These are phyloP conservation scores for Calcarius ornatus DNA, from an alignment of 2,113 vertebrate species.

Conservation along the genomic window DNA sequence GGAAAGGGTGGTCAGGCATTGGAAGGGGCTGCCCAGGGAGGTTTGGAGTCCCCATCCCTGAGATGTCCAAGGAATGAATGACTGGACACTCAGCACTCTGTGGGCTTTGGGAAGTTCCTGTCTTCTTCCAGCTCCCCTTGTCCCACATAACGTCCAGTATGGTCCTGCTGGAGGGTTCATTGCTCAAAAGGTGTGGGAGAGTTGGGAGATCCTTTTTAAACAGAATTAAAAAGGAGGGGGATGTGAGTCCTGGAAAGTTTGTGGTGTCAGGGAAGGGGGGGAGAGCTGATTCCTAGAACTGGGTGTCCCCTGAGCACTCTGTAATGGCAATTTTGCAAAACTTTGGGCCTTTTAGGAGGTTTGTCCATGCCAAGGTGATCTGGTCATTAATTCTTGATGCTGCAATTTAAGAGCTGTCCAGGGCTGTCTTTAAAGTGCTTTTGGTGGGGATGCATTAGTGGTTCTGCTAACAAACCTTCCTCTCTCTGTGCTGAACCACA, in stretches of 20 bases:
- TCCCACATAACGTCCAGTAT: rapidly evolving
- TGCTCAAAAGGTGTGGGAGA: background rate
- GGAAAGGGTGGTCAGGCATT: background rate
- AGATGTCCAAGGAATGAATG: rapidly evolving
- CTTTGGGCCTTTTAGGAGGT: background rate
- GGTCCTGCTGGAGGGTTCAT: rapidly evolving
- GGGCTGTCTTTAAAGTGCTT: background rate
- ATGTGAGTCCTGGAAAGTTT: background rate
- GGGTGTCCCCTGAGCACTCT: background rate
- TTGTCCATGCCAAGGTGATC: background rate
- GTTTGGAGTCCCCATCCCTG: background rate
- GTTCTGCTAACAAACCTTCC: background rate
- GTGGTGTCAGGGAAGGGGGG: background rate
- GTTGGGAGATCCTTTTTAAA: background rate
- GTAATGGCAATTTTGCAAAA: background rate
- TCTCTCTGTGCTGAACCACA: background rate
- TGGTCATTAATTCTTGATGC: background rate
- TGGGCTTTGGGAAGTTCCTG: background rate
- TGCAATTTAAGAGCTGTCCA: background rate
- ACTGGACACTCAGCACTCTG: background rate
- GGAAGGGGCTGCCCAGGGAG: background rate
- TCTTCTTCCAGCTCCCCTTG: background rate
- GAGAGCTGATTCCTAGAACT: background rate
- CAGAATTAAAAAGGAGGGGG: background rate
- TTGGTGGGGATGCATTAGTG: background rate